A percentile compares a stretch with the other conserved stretches of the same genome.
These are phyloP conservation scores for Limnephilus rhombicus DNA, from an alignment of 2,888 invertebrate species.

Conservation along the genomic window DNA sequence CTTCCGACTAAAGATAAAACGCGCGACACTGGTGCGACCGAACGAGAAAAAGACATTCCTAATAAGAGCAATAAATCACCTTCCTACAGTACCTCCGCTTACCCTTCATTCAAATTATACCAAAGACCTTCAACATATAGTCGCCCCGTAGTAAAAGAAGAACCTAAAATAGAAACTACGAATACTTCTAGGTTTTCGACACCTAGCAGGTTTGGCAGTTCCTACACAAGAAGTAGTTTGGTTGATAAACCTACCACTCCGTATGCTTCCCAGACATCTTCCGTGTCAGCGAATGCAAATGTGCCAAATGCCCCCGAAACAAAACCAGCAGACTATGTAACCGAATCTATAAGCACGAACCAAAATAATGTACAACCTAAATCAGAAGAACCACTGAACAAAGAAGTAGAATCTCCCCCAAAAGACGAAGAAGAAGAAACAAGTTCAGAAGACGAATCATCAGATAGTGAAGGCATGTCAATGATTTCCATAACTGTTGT, in stretches of 20 bases:
- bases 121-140: conserved; percentile 70
- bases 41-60: conserved; percentile 76
- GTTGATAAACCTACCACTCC: conserved; percentile 50
- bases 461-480: conserved; percentile 70
- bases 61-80: conserved; percentile 78
- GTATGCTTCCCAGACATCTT: background rate
- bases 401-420: conserved; percentile 64
- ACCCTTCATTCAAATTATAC: conserved; percentile 77
- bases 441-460: conserved; percentile 69
- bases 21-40: conserved; percentile 79
- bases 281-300: conserved; percentile 18
- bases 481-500: conserved; percentile 80
- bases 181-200: conserved; percentile 57
- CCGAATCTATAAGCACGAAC: background rate
- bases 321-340: background rate
- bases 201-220: conserved; percentile 55
- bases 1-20: conserved; percentile 67
- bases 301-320: background rate
- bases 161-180: conserved; percentile 53
- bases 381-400: conserved; percentile 65
- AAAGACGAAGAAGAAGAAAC: conserved; percentile 66
- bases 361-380: conserved; percentile 37
- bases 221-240: conserved; percentile 51
- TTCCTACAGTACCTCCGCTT: conserved; percentile 74
- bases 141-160: conserved; percentile 57